Percentiles rank a stretch among this genome's conserved stretches.
Conservation (phyloP, 2,797 vertebrate species). For the Rhinichthys osculus region DNA sequence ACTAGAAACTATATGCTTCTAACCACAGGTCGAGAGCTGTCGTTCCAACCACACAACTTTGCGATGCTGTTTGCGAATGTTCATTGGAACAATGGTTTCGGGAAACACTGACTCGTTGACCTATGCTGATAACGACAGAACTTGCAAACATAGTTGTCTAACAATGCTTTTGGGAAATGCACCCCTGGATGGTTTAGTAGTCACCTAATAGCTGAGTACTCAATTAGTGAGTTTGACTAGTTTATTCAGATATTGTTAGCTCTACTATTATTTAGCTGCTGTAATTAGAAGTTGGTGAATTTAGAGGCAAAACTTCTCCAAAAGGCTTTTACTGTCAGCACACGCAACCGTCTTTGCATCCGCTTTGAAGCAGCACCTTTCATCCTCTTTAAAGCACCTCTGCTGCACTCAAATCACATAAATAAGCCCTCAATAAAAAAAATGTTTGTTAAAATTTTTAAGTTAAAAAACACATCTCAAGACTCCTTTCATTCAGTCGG, state of each 20-base stretch:
- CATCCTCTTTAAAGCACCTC: conserved; percentile 8
- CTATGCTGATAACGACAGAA: too few species aligned
- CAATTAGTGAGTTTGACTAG: neutral
- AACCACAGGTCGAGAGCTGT: too few species aligned
- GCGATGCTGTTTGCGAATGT: too few species aligned
- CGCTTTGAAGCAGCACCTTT: neutral
- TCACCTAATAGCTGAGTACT: neutral
- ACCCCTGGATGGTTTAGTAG: neutral
- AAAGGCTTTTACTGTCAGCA: neutral
- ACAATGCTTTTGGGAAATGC: too few species aligned
- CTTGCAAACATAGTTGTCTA: too few species aligned
- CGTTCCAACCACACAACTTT: too few species aligned
- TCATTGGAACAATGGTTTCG: too few species aligned
- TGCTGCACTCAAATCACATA: neutral
- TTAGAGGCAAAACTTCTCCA: neutral
- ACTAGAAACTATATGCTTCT: too few species aligned
- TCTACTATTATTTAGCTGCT: conserved; percentile 3
- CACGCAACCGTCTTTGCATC: neutral
- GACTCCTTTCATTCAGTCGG: neutral
- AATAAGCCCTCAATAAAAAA: conserved; percentile 7
- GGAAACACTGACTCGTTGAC: too few species aligned
- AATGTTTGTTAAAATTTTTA: too few species aligned
- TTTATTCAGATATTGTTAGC: neutral
- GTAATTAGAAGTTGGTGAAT: neutral
- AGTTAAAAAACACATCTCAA: neutral